Evolutionary conservation across 2,888 invertebrate species (phyloP), one percentile per base, ranked within the genome.

Genomic region (Itoplectis maculator): DNA sequence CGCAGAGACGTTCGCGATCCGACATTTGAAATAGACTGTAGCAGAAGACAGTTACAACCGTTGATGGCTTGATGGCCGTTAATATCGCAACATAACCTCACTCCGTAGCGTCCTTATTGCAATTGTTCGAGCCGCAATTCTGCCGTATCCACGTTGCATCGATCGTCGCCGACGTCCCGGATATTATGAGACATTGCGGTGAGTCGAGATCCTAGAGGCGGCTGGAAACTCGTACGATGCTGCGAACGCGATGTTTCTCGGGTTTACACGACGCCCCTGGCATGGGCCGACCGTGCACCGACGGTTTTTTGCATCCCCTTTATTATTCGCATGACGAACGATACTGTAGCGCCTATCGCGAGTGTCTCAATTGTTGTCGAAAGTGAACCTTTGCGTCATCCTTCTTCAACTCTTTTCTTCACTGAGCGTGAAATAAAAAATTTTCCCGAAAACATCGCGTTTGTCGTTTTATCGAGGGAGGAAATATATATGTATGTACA

Each of bases 51-150:
- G 72, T 83, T 78, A 68, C 81, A 86, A 81, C 84, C 82, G 85
- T 85, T 84, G 83, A 82, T 84, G 88, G 86, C 77, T 86, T 84
- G 86, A 84, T 87, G 86, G 89, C 89, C 89, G 90, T 91, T 91
- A 86, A 66, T 79, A 78, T 82, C 66, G 66, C 35, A 42, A 85
- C 85, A 85, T 86, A 83, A 86, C 86, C 87, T 81, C 76, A 77
- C 72, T 59, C 75, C 82, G 86, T 87, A 89, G 90, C 90, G 90
- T 90, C 90, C 85, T 89, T 86, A 85, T 88, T 90, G 85, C 84
- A 84, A 78, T 83, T 59, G 61, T 68, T 75, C 20, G 13, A 66
- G 15, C 35, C 18, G 47, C 18, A 49, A 86, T 81, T 84, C 56
- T 81, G 84, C 83, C 78, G 84, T 86, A 87, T 86, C 81, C 79